Percentiles rank a stretch among this genome's conserved stretches.
Evolutionary conservation across 2,113 vertebrate species (phyloP).

Genomic region (Stegostoma tigrinum): DNA sequence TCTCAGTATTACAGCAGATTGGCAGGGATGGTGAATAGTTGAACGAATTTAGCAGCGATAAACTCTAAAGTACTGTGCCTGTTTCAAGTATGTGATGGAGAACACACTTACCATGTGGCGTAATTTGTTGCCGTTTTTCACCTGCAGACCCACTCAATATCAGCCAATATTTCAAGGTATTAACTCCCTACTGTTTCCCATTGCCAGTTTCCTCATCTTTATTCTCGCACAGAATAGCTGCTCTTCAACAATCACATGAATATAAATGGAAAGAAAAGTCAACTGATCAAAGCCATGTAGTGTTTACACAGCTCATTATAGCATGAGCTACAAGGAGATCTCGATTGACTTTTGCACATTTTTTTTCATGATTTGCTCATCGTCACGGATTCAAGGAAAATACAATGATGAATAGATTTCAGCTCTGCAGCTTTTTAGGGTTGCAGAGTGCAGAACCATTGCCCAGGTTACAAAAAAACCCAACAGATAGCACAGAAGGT

Average conservation of each 20-base stretch:
- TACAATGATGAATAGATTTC: not conserved
- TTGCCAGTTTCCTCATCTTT: slow-evolving; percentile 58
- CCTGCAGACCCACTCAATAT: slow-evolving; percentile 33
- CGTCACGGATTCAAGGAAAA: not conserved
- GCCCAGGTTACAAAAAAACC: not conserved
- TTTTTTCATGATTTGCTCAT: not conserved
- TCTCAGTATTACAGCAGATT: not conserved
- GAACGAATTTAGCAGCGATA: not conserved
- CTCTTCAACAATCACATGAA: slow-evolving; percentile 54
- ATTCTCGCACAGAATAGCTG: slow-evolving; percentile 50
- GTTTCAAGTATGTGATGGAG: not conserved
- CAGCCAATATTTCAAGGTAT: slow-evolving; percentile 48
- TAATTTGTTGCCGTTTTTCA: slow-evolving; percentile 42
- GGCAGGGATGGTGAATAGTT: not conserved
- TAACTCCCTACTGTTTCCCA: slow-evolving; percentile 54
- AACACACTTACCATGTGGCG: slow-evolving; percentile 37
- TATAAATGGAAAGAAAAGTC: slow-evolving; percentile 52
- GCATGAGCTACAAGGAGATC: slow-evolving; percentile 56
- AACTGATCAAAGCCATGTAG: slow-evolving; percentile 54
- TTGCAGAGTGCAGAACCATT: not conserved
- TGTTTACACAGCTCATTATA: slow-evolving; percentile 57
- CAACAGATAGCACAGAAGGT: not conserved
- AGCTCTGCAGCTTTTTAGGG: not conserved
- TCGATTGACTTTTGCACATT: slow-evolving; percentile 53
- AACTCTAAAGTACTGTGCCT: not conserved